Evolutionary conservation across 2,797 vertebrate genomes (phyloP).

Genomic region (Toxotes lorentzi): DNA sequence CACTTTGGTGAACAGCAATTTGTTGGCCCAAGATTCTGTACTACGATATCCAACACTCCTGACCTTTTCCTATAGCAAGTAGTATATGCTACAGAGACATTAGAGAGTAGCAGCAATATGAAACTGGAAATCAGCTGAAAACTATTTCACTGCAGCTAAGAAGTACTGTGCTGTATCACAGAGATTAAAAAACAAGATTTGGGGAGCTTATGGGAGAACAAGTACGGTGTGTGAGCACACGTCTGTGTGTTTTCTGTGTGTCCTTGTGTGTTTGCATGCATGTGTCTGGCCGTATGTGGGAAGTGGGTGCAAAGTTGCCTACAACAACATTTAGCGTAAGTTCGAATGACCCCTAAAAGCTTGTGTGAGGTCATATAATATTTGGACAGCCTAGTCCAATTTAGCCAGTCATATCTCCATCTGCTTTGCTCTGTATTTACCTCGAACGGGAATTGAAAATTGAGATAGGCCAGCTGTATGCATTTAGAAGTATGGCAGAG

Average conservation of each 20-base stretch:
- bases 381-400: constrained; percentile 82
- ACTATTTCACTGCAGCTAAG: constrained; percentile 70
- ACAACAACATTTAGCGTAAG: constrained; percentile 72
- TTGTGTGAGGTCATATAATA: constrained; percentile 73
- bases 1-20: constrained; percentile 60
- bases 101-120: constrained; percentile 54
- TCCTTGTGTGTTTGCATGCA: constrained; percentile 52
- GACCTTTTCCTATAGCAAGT: constrained; percentile 63
- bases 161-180: constrained; percentile 45
- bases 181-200: constrained; percentile 58
- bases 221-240: constrained; percentile 25
- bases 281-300: constrained; percentile 35
- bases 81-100: constrained; percentile 49
- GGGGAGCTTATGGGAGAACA: constrained; percentile 45
- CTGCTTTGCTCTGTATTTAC: constrained; percentile 74
- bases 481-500: constrained; percentile 76
- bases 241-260: constrained; percentile 35
- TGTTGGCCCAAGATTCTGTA: constrained; percentile 57
- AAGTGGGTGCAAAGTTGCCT: constrained; percentile 60
- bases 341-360: constrained; percentile 79
- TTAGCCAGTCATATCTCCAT: constrained; percentile 79
- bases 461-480: constrained; percentile 78
- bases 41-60: constrained; percentile 63
- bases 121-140: constrained; percentile 69
- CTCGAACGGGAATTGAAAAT: constrained; percentile 77